These are phyloP conservation scores for Hippolais icterina DNA, from an alignment of 2,113 vertebrate species.

Conservation along the genomic window DNA sequence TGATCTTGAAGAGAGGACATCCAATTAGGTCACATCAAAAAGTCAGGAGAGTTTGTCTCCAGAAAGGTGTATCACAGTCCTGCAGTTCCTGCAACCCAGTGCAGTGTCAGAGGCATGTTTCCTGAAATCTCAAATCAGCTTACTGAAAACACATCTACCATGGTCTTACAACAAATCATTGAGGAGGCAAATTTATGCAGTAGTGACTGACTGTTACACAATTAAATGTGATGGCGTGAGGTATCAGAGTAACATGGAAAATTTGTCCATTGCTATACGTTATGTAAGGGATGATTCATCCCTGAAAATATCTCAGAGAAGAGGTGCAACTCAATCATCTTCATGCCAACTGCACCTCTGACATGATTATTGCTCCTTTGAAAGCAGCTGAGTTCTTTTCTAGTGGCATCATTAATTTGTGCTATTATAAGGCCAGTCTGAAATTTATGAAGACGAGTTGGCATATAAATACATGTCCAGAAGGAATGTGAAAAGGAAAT, in stretches of 20 bases:
- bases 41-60: background rate
- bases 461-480: constrained; percentile 46
- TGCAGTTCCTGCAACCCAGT: background rate
- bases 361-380: constrained; percentile 65
- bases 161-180: background rate
- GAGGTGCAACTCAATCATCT: constrained; percentile 63
- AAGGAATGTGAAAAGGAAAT: constrained; percentile 56
- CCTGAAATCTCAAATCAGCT: background rate
- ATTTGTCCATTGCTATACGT: constrained; percentile 40
- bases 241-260: constrained; percentile 40
- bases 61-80: background rate
- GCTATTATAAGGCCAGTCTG: constrained; percentile 51
- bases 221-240: constrained; percentile 57
- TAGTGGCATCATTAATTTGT: constrained; percentile 65
- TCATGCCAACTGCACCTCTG: constrained; percentile 66
- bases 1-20: constrained; percentile 2
- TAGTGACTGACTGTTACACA: constrained; percentile 54
- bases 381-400: constrained; percentile 56
- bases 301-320: constrained; percentile 45
- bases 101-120: background rate
- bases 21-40: constrained; percentile 1
- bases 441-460: constrained; percentile 57
- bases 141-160: background rate
- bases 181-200: constrained; percentile 37
- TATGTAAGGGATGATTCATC: constrained; percentile 60